Base-by-base conservation (phyloP, 2,888 invertebrate genomes). In the Archips xylosteana region DNA sequence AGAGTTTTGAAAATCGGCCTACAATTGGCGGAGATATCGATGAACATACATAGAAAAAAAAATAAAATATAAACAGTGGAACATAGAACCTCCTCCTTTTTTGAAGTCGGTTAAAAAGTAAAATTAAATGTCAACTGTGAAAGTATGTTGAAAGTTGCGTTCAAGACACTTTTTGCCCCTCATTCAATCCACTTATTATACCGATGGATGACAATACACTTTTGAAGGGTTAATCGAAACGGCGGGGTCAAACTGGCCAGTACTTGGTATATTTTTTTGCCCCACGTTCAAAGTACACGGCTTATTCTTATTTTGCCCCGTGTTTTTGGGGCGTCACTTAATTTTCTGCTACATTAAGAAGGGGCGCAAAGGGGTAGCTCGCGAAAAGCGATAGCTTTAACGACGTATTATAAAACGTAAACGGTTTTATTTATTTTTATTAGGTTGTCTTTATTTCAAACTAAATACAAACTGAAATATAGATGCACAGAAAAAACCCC, bases 331-430 rank as follows among this genome's bases (percentile, higher is more conserved):
- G 72, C 72, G 72, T 72, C 34, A 57, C 64, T 94, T 94, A 92
- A 94, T 94, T 94, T 94, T 93, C 93, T 94, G 94, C 92, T 93
- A 93, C 94, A 94, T 94, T 94, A 94, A 92, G 91, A 87, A 85
- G 80, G 82, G 79, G 84, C 86, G 90, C 57, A 62, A 71, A 73
- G 68, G 72, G 72, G 72, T 68, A 63, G 68, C 70, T 59, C 60
- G 15, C 61, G 67, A 36, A 67, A 68, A 45, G 51, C 66, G 72
- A 72, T 73, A 68, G 63, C 72, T 63, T 68, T 68, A 73, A 68
- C 68, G 68, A 73, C 47, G 62, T 73, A 73, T 73, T 73, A 73
- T 68, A 73, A 73, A 73, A 72, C 57, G 72, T 72, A 67, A 72
- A 68, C 68, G 63, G 63, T 68, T 73, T 73, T 73, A 73, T 73